A percentile compares a stretch with the other conserved stretches of the same genome.
Conservation (phyloP, 2,113 vertebrate genomes). For the Podocnemis expansa region DNA sequence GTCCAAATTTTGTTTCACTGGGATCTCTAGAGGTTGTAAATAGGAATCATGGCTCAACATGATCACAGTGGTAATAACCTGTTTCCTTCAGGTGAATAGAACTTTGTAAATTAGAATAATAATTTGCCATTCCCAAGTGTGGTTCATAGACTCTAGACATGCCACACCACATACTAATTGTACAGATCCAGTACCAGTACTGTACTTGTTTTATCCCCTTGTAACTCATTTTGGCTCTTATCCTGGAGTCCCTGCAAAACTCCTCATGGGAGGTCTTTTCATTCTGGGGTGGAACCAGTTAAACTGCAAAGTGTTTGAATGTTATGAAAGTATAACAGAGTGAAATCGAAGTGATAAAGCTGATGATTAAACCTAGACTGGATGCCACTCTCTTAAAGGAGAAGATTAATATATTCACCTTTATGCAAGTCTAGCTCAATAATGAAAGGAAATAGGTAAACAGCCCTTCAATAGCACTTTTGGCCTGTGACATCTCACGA, state of each 20-base stretch:
- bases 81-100: not conserved
- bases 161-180: not conserved
- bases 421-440: rapidly evolving
- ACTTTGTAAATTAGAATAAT: slow-evolving; percentile 31
- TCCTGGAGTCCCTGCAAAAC: not conserved
- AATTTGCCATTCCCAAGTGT: slow-evolving; percentile 26
- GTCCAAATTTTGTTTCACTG: slow-evolving; percentile 7
- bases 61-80: slow-evolving; percentile 22
- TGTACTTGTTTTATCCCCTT: slow-evolving; percentile 8
- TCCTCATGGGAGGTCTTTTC: not conserved
- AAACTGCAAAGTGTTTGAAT: not conserved
- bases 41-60: slow-evolving; percentile 40
- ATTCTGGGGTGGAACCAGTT: not conserved
- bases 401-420: not conserved
- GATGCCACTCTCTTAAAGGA: not conserved
- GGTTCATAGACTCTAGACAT: not conserved
- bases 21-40: not conserved
- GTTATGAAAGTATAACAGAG: not conserved
- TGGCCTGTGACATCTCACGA: not conserved
- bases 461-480: not conserved
- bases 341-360: not conserved
- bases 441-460: not conserved
- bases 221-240: not conserved
- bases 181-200: slow-evolving; percentile 9
- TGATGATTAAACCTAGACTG: not conserved